A percentile compares a stretch with the other conserved stretches of the same genome.
Evolutionary conservation across 2,888 invertebrate species (phyloP).

Genomic region (Patella depressa): DNA sequence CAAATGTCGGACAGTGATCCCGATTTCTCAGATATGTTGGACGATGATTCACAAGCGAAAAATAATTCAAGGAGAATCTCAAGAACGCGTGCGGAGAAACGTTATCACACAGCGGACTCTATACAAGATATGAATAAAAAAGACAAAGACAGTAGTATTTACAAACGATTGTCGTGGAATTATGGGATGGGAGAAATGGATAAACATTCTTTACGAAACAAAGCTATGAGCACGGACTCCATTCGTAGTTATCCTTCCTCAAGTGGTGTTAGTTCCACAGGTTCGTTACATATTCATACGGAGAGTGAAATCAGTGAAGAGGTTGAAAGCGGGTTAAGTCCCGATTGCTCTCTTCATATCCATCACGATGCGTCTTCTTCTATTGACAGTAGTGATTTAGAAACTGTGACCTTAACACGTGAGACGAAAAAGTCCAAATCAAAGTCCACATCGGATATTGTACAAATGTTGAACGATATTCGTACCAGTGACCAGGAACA

Average conservation of each 20-base stretch:
- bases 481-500: slow-evolving; percentile 55
- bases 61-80: slow-evolving; percentile 6
- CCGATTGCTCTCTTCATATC: not conserved
- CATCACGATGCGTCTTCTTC: not conserved
- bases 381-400: slow-evolving; percentile 5
- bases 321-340: slow-evolving; percentile 30
- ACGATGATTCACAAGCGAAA: slow-evolving; percentile 48
- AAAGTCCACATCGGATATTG: slow-evolving; percentile 58
- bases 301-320: slow-evolving; percentile 64
- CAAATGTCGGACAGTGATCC: slow-evolving; percentile 31
- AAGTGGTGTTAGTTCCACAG: slow-evolving; percentile 72
- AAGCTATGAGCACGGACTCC: slow-evolving; percentile 70
- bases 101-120: slow-evolving; percentile 79
- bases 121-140: slow-evolving; percentile 76
- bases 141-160: slow-evolving; percentile 72
- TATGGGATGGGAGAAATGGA: slow-evolving; percentile 70
- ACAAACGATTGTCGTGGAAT: slow-evolving; percentile 79
- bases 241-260: slow-evolving; percentile 71
- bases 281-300: slow-evolving; percentile 68
- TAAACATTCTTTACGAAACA: slow-evolving; percentile 54
- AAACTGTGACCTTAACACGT: slow-evolving; percentile 3
- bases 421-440: slow-evolving; percentile 36
- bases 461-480: slow-evolving; percentile 51
- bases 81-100: slow-evolving; percentile 66
- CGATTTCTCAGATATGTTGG: slow-evolving; percentile 47